phyloP scores from a whole-genome alignment of 2,113 vertebrate genomes.

The Oreochromis niloticus region DNA sequence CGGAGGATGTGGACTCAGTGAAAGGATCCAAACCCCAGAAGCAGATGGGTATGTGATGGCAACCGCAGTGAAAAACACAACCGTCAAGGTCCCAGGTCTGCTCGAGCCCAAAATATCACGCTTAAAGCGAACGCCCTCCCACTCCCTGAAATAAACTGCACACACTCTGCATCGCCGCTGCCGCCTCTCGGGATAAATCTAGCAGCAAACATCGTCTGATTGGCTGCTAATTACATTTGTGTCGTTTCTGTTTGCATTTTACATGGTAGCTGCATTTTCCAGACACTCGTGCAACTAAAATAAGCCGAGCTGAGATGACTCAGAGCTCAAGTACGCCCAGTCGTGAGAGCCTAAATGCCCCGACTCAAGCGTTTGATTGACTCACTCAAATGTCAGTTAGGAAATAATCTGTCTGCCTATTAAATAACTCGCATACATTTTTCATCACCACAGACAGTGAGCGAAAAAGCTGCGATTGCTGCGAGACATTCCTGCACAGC shows the following conservation, averaged over 20 bases:
- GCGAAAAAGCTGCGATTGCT: not conserved
- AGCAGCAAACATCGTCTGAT: not conserved
- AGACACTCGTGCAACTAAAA: slow-evolving; percentile 2
- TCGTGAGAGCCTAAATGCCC: not conserved
- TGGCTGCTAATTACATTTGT: not conserved
- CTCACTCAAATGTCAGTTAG: not conserved
- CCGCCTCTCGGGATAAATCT: not conserved
- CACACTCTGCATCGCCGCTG: not conserved
- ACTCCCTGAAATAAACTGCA: slow-evolving; percentile 35
- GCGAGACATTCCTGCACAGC: not conserved
- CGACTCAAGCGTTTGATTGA: not conserved
- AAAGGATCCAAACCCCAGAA: slow-evolving; percentile 19
- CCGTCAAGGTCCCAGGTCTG: not conserved
- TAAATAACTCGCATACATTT: not conserved
- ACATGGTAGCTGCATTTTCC: not conserved
- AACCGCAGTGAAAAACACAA: slow-evolving; percentile 55
- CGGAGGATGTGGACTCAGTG: slow-evolving; percentile 21
- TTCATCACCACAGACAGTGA: not conserved
- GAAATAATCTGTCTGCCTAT: not conserved
- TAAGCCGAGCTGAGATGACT: slow-evolving; percentile 1
- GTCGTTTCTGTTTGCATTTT: not conserved
- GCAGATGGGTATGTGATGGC: slow-evolving; percentile 45
- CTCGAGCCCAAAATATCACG: slow-evolving; percentile 51
- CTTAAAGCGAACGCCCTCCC: slow-evolving; percentile 14
- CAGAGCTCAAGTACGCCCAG: slow-evolving; percentile 2